Evolutionary conservation across 2,888 invertebrate genomes (phyloP), one percentile per base, ranked within the genome.

Genomic region (Dicranocentrus wangi): DNA sequence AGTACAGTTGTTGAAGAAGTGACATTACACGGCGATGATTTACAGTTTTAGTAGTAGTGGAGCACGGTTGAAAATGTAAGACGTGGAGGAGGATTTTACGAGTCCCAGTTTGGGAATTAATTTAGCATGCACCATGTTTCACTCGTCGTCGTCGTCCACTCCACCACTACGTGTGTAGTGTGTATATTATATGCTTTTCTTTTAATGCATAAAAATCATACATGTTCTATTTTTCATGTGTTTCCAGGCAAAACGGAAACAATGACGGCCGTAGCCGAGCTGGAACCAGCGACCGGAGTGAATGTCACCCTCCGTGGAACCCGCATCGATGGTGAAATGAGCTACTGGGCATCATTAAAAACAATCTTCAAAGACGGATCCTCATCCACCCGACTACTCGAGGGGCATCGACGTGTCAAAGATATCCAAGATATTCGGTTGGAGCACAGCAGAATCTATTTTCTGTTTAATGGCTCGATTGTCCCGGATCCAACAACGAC

Each of bases 271-370:
- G 91, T 92, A 87, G 91, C 93, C 81, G 91, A 91, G 87, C 89
- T 95, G 75, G 92, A 93, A 88, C 93, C 94, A 2, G 95, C 94
- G 28, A 95, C 95, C 0, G 94, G 93, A 1, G 92, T 94, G 68
- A 95, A 95, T 88, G 94, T 95, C 0, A 94, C 94, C 0, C 90
- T 95, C 19, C 90, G 90, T 69, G 95, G 93, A 1, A 93, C 93
- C 87, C 91, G 92, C 87, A 93, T 93, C 0, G 92, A 93, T 81
- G 90, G 92, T 71, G 94, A 95, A 86, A 91, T 93, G 0, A 93
- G 93, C 32, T 96, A 94, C 87, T 91, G 90, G 27, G 94, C 93
- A 3, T 92, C 91, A 80, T 89, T 96, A 53, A 91, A 92, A 66
- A 93, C 94, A 1, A 90, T 91, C 80, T 94, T 93, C 88, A 91